phyloP scores from a whole-genome alignment of 2,113 vertebrate species.

The Collichthys lucidus region DNA sequence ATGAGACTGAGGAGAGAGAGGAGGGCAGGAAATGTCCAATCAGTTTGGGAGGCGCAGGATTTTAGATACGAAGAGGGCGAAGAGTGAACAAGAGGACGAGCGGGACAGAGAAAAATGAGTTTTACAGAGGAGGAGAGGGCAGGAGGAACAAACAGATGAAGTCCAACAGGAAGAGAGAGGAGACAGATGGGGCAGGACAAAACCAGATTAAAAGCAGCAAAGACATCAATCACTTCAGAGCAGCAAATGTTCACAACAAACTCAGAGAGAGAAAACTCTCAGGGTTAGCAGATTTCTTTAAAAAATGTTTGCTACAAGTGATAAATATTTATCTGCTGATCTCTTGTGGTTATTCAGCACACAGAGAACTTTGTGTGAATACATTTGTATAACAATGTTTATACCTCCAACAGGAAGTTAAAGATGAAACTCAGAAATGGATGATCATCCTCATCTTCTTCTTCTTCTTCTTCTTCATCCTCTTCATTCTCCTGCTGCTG shows the following conservation, averaged over 20 bases:
- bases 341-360: not conserved
- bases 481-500: slow-evolving; percentile 73
- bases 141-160: slow-evolving; percentile 2
- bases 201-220: slow-evolving; percentile 10
- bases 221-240: slow-evolving; percentile 17
- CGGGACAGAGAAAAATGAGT: not conserved
- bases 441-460: slow-evolving; percentile 80
- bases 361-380: not conserved
- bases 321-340: not conserved
- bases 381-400: not conserved
- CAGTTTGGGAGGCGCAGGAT: not conserved
- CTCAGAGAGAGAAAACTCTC: not conserved
- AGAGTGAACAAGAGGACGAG: not conserved
- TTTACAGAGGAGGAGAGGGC: not conserved
- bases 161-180: not conserved
- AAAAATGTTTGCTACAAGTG: not conserved
- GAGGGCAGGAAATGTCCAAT: not conserved
- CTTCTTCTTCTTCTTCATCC: slow-evolving; percentile 78
- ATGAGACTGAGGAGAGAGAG: slow-evolving; percentile 85
- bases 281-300: not conserved
- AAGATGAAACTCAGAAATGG: slow-evolving; percentile 90
- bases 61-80: not conserved
- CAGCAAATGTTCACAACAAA: not conserved
- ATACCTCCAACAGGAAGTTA: slow-evolving; percentile 94
- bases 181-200: not conserved